Percentiles rank a stretch among this genome's conserved stretches.
Conservation (phyloP, 1,140 invertebrate genomes). For the Lethrus apterus region DNA sequence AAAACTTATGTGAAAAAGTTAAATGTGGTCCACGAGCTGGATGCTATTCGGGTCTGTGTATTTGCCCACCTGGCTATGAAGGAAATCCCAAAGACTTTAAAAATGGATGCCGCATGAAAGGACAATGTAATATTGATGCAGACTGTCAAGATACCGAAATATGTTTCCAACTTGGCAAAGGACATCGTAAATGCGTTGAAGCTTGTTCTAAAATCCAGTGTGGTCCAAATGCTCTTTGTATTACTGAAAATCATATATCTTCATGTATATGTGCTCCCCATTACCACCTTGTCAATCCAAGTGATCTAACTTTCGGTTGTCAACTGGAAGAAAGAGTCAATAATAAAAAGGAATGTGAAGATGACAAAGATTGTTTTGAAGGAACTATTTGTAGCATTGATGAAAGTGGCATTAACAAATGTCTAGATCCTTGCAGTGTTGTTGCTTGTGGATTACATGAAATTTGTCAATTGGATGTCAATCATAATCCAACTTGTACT, state of each 20-base stretch:
- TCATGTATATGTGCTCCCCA: constrained; percentile 78
- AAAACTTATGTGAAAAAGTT: constrained; percentile 63
- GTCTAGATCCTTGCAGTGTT: constrained; percentile 68
- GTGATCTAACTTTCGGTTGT: constrained; percentile 67
- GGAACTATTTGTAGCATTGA: constrained; percentile 53
- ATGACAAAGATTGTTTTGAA: constrained; percentile 62
- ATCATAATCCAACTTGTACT: constrained; percentile 62
- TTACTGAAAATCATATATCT: constrained; percentile 72
- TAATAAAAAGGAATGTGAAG: constrained; percentile 53
- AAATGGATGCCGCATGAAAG: constrained; percentile 60
- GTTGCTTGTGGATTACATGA: constrained; percentile 76
- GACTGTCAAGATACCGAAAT: constrained; percentile 77
- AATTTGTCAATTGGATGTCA: constrained; percentile 59
- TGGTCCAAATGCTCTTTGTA: constrained; percentile 81
- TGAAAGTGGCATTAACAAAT: constrained; percentile 55
- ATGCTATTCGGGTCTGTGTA: constrained; percentile 70
- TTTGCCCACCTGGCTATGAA: constrained; percentile 69
- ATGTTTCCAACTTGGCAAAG: constrained; percentile 74
- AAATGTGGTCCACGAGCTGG: constrained; percentile 74
- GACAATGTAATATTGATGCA: constrained; percentile 68
- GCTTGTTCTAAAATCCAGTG: constrained; percentile 81
- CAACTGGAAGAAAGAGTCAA: constrained; percentile 53
- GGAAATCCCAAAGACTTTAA: constrained; percentile 67
- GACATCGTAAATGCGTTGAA: constrained; percentile 72
- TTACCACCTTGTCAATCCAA: constrained; percentile 65